These are phyloP conservation scores for Prietella phreatophila DNA, from an alignment of 2,113 vertebrate species.

Conservation along the genomic window DNA sequence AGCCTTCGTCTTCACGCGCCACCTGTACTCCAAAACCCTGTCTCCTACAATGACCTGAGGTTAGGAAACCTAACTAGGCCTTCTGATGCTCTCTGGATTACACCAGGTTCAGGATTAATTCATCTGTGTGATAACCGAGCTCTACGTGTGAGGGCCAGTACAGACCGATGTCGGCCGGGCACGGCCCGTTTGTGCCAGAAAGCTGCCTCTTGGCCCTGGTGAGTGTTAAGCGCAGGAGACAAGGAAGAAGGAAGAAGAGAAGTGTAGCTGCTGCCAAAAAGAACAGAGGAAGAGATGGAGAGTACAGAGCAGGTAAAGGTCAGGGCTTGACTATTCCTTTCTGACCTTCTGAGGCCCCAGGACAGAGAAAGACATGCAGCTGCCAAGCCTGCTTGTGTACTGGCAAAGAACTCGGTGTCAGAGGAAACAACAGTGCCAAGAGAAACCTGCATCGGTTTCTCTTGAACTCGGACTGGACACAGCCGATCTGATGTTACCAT, in stretches of 20 bases:
- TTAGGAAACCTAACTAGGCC: not conserved
- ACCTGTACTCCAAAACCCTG: not conserved
- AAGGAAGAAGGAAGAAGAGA: constrained; percentile 23
- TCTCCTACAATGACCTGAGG: not conserved
- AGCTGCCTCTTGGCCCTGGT: constrained; percentile 12
- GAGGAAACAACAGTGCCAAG: constrained; percentile 2
- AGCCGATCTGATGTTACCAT: not conserved
- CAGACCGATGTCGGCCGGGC: not conserved
- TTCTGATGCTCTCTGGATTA: not conserved
- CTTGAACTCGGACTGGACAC: not conserved
- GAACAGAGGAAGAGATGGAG: constrained; percentile 20
- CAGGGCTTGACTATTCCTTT: constrained; percentile 36
- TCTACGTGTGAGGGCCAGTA: not conserved
- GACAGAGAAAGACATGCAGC: constrained; percentile 30
- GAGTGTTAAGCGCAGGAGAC: constrained; percentile 26
- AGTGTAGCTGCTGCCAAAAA: constrained; percentile 31
- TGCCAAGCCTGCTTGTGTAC: constrained; percentile 46
- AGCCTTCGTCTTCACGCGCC: not conserved
- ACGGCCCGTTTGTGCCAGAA: not conserved
- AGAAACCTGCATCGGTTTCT: not conserved
- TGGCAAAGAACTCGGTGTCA: constrained; percentile 29
- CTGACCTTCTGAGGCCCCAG: constrained; percentile 43
- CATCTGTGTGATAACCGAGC: not conserved
- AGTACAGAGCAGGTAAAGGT: constrained; percentile 42
- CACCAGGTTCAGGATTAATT: not conserved